Conservation (phyloP, 2,797 vertebrate genomes). For the Coilia nasus region DNA sequence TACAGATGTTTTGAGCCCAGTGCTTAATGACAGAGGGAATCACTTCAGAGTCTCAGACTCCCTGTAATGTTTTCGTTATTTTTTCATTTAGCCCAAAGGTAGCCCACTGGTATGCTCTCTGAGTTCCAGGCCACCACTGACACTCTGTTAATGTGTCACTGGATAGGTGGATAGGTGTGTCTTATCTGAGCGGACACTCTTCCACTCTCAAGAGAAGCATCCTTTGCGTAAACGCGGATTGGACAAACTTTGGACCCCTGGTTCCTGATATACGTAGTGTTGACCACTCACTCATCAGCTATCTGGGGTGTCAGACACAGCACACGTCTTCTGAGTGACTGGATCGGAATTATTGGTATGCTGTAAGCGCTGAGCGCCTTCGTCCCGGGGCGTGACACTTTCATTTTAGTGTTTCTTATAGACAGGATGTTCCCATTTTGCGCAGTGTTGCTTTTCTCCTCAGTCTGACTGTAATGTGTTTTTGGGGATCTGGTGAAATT, state of each 20-base stretch:
- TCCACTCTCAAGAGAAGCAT: not conserved
- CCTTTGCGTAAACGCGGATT: constrained; percentile 14
- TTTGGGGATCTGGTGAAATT: constrained; percentile 31
- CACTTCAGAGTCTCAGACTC: too few species aligned
- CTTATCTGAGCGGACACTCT: not conserved
- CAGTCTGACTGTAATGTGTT: constrained; percentile 11
- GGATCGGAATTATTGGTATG: not conserved
- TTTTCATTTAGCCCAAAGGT: not conserved
- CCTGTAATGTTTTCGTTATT: not conserved
- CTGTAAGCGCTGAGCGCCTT: not conserved
- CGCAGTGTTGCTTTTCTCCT: not conserved
- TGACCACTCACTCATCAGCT: not conserved
- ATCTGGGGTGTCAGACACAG: not conserved
- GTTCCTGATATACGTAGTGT: not conserved
- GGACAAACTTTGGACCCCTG: constrained; percentile 39
- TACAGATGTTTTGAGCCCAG: too few species aligned
- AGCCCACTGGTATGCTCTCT: not conserved
- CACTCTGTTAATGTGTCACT: not conserved
- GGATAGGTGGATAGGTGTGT: not conserved
- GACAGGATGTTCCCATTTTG: not conserved
- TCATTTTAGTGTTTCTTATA: not conserved
- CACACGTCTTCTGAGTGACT: not conserved
- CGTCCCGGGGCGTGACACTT: not conserved
- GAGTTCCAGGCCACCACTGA: not conserved
- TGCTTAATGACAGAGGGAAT: too few species aligned